Evolutionary conservation across 2,888 invertebrate species (phyloP).

Genomic region (Gryllus longicercus): DNA sequence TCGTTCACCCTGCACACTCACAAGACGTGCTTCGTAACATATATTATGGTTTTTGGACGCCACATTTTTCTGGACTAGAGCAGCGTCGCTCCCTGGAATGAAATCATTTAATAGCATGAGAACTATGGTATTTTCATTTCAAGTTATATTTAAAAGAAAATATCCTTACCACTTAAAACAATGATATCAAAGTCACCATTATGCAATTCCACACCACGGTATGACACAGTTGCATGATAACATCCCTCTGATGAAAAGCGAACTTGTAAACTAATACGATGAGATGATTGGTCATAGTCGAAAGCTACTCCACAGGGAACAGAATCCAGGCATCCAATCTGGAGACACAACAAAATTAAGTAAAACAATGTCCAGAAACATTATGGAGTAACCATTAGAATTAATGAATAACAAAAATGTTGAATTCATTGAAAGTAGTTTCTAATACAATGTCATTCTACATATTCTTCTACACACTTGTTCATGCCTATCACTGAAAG

Average conservation of each 20-base stretch:
- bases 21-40: constrained; percentile 78
- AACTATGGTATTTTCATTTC: too few relatives aligned
- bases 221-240: constrained; percentile 75
- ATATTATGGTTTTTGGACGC: constrained; percentile 80
- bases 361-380: too few relatives aligned
- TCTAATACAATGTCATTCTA: too few relatives aligned
- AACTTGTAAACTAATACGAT: constrained; percentile 71
- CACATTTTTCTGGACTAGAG: constrained; percentile 81
- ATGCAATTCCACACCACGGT: constrained; percentile 69
- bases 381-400: too few relatives aligned
- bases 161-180: constrained; percentile 74
- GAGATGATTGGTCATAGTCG: constrained; percentile 73
- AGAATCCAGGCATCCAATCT: constrained; percentile 58
- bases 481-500: too few relatives aligned
- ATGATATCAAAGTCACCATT: constrained; percentile 91
- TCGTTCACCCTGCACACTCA: constrained; percentile 60
- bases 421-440: too few relatives aligned
- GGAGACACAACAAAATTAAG: constrained; percentile 34
- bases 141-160: too few relatives aligned
- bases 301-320: constrained; percentile 49
- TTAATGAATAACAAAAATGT: too few relatives aligned
- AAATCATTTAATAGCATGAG: constrained; percentile 23
- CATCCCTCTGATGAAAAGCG: constrained; percentile 77
- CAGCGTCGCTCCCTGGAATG: constrained; percentile 67
- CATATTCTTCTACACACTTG: too few relatives aligned